Percentiles rank a stretch among this genome's conserved stretches.
Conservation (phyloP, 2,888 invertebrate species). For the Apamea anceps region DNA sequence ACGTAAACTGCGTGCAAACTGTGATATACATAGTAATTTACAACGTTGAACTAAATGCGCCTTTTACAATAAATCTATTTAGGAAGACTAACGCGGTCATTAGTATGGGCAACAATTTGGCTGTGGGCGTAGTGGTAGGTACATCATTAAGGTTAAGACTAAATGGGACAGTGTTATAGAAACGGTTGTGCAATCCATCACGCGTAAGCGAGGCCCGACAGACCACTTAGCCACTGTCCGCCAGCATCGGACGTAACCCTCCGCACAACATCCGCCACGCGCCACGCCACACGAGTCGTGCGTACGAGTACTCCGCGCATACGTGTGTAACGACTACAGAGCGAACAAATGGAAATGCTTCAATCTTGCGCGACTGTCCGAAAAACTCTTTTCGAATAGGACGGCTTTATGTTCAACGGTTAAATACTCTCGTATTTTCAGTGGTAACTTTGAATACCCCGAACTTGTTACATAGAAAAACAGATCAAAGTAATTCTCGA, state of each 20-base stretch:
- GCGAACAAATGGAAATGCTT: slow-evolving; percentile 72
- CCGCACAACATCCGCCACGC: slow-evolving; percentile 74
- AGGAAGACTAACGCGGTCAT: slow-evolving; percentile 70
- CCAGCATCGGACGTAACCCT: slow-evolving; percentile 76
- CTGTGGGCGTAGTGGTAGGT: slow-evolving; percentile 67
- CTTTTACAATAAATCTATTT: slow-evolving; percentile 64
- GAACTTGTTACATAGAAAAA: neutral
- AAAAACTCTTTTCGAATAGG: slow-evolving; percentile 33
- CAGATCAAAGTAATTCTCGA: neutral
- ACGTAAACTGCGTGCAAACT: slow-evolving; percentile 37
- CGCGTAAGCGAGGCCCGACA: slow-evolving; percentile 82
- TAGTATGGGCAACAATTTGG: slow-evolving; percentile 72
- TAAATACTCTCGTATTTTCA: slow-evolving; percentile 4
- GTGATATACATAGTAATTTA: slow-evolving; percentile 47
- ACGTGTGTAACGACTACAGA: slow-evolving; percentile 69
- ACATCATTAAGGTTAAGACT: slow-evolving; percentile 77
- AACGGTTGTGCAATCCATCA: slow-evolving; percentile 84
- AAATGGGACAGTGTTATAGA: slow-evolving; percentile 77
- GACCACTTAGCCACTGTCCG: slow-evolving; percentile 86
- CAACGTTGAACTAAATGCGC: slow-evolving; percentile 42
- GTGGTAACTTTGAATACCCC: neutral
- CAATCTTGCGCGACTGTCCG: slow-evolving; percentile 58
- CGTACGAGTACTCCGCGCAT: slow-evolving; percentile 39
- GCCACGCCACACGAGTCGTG: slow-evolving; percentile 59
- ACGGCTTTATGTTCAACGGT: slow-evolving; percentile 23